Evolutionary conservation across 2,113 vertebrate genomes (phyloP).

Genomic region (cattle (Bos taurus)): DNA sequence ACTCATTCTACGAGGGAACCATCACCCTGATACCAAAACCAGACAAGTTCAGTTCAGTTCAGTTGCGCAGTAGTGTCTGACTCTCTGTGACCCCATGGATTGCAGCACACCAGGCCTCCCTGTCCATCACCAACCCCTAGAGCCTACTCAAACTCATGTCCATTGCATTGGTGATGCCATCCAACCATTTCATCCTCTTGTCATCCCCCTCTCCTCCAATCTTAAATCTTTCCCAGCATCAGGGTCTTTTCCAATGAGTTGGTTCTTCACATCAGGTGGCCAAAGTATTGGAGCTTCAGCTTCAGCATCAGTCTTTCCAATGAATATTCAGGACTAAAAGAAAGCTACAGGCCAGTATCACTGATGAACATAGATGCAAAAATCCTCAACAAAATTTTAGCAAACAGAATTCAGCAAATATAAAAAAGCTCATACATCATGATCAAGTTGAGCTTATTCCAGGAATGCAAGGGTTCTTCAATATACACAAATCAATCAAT

Average conservation of each 20-base stretch:
- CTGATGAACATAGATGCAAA: background rate
- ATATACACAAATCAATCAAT: background rate
- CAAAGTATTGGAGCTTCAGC: background rate
- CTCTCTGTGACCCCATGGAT: background rate
- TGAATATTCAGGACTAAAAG: background rate
- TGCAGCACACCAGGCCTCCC: background rate
- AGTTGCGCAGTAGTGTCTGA: accelerated
- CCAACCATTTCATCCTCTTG: background rate
- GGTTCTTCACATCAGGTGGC: background rate
- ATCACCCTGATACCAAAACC: background rate
- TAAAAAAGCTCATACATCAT: background rate
- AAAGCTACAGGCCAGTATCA: background rate
- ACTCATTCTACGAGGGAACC: background rate
- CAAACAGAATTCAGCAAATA: background rate
- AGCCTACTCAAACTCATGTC: background rate
- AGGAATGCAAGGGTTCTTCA: background rate
- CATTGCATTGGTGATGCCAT: background rate
- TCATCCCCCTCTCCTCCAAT: background rate
- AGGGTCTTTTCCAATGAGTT: background rate
- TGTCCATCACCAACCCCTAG: background rate
- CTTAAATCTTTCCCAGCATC: background rate
- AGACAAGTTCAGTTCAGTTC: background rate
- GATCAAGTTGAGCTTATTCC: background rate
- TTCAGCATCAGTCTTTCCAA: background rate
- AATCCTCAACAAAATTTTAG: background rate